Evolutionary conservation across 2,797 vertebrate genomes (phyloP).

Genomic region (Melanotaenia nigrans): DNA sequence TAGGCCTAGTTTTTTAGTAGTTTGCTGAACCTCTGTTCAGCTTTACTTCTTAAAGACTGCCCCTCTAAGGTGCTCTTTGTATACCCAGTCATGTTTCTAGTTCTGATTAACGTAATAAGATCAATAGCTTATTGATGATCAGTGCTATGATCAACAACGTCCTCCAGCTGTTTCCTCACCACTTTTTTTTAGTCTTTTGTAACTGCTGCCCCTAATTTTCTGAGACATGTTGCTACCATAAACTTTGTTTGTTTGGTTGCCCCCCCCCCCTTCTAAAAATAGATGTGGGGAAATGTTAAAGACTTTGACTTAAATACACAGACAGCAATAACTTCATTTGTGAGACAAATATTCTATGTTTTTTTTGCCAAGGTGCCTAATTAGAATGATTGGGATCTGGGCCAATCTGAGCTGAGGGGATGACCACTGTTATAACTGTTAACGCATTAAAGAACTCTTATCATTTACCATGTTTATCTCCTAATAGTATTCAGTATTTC

Average conservation of each 20-base stretch:
- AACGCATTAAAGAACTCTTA: conserved; percentile 11
- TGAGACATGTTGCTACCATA: not conserved
- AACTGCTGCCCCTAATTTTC: not conserved
- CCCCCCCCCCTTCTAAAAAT: conserved; percentile 12
- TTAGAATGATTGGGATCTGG: conserved; percentile 24
- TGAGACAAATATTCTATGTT: conserved; percentile 2
- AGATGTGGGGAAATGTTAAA: conserved; percentile 9
- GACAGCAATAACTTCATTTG: not conserved
- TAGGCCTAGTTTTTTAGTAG: too few species aligned
- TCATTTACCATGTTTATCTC: conserved; percentile 4
- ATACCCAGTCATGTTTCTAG: not conserved
- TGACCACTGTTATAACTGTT: conserved; percentile 7
- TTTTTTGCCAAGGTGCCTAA: conserved; percentile 28
- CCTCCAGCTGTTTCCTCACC: too few species aligned
- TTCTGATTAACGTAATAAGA: not conserved
- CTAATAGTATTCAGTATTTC: conserved; percentile 5
- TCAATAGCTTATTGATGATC: too few species aligned
- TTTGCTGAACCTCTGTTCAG: not conserved
- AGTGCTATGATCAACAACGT: not conserved
- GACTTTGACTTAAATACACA: conserved; percentile 11
- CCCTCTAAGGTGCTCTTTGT: not conserved
- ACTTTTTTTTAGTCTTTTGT: not conserved
- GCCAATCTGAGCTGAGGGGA: conserved; percentile 14
- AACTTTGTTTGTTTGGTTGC: too few species aligned
- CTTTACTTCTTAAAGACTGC: not conserved